phyloP scores from a whole-genome alignment of 1,140 invertebrate genomes.

The Philotrypesis tridentata region DNA sequence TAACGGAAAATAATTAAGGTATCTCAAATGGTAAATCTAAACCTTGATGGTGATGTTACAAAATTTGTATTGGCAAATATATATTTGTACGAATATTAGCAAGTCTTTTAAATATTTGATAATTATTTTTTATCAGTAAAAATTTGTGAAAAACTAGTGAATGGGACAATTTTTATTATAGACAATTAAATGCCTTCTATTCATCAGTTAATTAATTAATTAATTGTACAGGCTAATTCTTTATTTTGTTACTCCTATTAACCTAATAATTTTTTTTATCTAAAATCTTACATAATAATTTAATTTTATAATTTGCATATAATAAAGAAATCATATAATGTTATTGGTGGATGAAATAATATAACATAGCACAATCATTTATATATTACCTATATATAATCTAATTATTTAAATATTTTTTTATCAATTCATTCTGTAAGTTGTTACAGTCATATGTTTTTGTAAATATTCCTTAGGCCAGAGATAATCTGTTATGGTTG shows the following conservation, averaged over 20 bases:
- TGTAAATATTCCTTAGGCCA: constrained; percentile 41
- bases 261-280: constrained; percentile 66
- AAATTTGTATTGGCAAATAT: constrained; percentile 18
- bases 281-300: constrained; percentile 73
- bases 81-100: constrained; percentile 27
- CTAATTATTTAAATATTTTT: constrained; percentile 62
- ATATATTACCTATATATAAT: constrained; percentile 57
- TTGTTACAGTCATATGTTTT: constrained; percentile 54
- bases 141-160: constrained; percentile 64
- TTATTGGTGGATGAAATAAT: constrained; percentile 58
- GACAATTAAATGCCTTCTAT: constrained; percentile 65
- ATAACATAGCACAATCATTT: constrained; percentile 51
- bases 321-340: constrained; percentile 67
- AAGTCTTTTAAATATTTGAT: constrained; percentile 40
- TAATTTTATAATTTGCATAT: constrained; percentile 67
- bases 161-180: constrained; percentile 64
- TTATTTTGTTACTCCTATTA: constrained; percentile 73
- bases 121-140: neutral
- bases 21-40: neutral
- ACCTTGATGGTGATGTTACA: neutral
- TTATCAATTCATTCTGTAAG: constrained; percentile 53
- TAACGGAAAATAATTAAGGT: constrained; percentile 11
- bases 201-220: constrained; percentile 58
- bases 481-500: constrained; percentile 6
- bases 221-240: constrained; percentile 68